Base-by-base conservation (phyloP, 2,888 invertebrate species). In the Tiliacea citrago region DNA sequence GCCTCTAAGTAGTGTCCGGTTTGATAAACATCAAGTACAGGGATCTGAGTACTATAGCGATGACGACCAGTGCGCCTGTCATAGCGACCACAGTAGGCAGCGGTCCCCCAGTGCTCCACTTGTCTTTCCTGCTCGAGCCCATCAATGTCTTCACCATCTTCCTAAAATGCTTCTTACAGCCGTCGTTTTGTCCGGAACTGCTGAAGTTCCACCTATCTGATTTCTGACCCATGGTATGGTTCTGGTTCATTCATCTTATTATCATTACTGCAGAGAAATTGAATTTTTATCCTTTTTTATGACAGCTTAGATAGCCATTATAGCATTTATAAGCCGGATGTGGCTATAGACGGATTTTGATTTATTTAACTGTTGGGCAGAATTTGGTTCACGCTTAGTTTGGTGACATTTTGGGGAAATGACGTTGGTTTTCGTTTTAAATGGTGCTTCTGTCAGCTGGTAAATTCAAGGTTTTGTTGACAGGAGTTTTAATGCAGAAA, bases 1-100 rank as follows among this genome's bases (percentile, higher is more conserved):
- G 12, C 7, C 1, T 24, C 16, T 60, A 81, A 5, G 49, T 29
- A 6, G 55, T 24, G 0, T 92, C 92, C 21, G 87, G 85, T 75
- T 90, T 91, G 16, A 88, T 72, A 67, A 88, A 92, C 88, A 91
- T 86, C 39, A 93, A 78, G 78, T 92, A 93, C 10, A 93, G 82
- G 0, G 93, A 92, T 24, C 92, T 85, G 1, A 91, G 39, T 0
- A 93, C 79, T 0, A 93, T 84, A 0, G 75, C 81, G 0, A 88
- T 86, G 10, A 93, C 79, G 6, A 91, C 88, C 6, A 92, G 66
- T 2, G 86, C 90, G 0, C 92, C 92, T 0, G 88, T 86, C 88
- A 89, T 91, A 0, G 89, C 88, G 10, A 92, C 69, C 2, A 90
- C 1, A 5, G 77, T 74, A 35, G 83, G 80, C 0, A 91, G 21